Evolutionary conservation across 1,140 invertebrate species (phyloP), one percentile per base, ranked within the genome.

Genomic region (Piezodorus guildinii): DNA sequence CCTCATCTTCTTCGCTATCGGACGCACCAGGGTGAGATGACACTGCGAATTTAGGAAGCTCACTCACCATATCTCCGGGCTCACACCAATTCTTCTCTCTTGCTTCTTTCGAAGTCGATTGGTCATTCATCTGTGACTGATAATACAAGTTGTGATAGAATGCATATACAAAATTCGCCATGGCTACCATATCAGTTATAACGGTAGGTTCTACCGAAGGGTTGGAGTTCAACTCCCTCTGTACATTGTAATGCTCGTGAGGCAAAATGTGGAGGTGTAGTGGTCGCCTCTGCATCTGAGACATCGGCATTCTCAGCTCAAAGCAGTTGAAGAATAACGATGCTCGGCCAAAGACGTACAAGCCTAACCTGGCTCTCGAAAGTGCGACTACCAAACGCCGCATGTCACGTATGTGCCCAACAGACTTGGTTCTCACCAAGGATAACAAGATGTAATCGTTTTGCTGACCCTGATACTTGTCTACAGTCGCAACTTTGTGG

Each of bases 401-500:
- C 0, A 98, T 91, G 79, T 99, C 97, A 52, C 96, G 77, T 63
- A 99, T 78, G 78, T 99, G 96, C 62, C 97, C 97, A 39, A 99
- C 94, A 16, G 92, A 90, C 73, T 88, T 87, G 0, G 97, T 99
- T 66, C 94, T 82, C 17, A 99, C 97, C 16, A 99, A 76, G 0
- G 96, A 99, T 1, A 99, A 77, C 5, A 99, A 78, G 62, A 99
- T 96, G 71, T 94, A 97, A 76, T 99, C 96, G 76, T 99, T 99
- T 75, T 99, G 97, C 72, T 99, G 96, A 65, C 97, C 97, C 74
- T 99, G 97, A 74, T 96, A 99, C 71, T 98, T 98, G 75, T 99
- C 97, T 14, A 99, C 97, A 9, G 97, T 99, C 0, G 89, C 89
- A 27, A 87, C 79, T 80, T 98, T 98, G 69, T 91, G 85, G 0